A percentile compares a stretch with the other conserved stretches of the same genome.
phyloP scores from a whole-genome alignment of 2,797 vertebrate species.

The Tapera naevia region DNA sequence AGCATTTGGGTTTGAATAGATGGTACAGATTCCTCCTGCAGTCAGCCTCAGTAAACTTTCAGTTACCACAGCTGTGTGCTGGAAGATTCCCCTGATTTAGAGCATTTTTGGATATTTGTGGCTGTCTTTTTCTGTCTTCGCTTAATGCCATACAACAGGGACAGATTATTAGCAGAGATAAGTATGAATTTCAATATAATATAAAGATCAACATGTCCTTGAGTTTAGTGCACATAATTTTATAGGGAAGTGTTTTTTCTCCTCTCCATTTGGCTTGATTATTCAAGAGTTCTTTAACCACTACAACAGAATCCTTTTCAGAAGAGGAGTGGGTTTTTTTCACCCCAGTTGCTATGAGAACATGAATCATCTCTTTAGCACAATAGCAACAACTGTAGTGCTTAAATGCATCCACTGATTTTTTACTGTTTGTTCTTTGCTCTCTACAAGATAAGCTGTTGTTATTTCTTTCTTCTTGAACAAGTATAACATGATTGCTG shows the following conservation, averaged over 20 bases:
- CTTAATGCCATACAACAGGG: background rate
- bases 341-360: constrained; percentile 77
- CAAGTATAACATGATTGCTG: constrained; percentile 82
- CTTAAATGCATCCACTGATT: constrained; percentile 80
- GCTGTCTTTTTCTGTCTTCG: constrained; percentile 2
- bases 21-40: background rate
- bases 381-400: constrained; percentile 78
- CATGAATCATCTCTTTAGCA: constrained; percentile 81
- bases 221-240: constrained; percentile 46
- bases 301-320: constrained; percentile 78
- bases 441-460: constrained; percentile 82
- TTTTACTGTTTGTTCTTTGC: constrained; percentile 81
- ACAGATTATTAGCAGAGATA: constrained; percentile 29
- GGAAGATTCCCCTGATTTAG: constrained; percentile 5
- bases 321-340: constrained; percentile 59
- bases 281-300: constrained; percentile 77
- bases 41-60: background rate
- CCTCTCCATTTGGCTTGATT: constrained; percentile 72
- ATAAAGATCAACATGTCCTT: constrained; percentile 54
- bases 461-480: constrained; percentile 84
- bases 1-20: background rate
- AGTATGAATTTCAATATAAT: background rate
- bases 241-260: constrained; percentile 42
- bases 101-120: background rate
- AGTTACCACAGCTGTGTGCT: background rate